A percentile compares a stretch with the other conserved stretches of the same genome.
phyloP scores from a whole-genome alignment of 2,797 vertebrate genomes.

The Premnoplex brunnescens region DNA sequence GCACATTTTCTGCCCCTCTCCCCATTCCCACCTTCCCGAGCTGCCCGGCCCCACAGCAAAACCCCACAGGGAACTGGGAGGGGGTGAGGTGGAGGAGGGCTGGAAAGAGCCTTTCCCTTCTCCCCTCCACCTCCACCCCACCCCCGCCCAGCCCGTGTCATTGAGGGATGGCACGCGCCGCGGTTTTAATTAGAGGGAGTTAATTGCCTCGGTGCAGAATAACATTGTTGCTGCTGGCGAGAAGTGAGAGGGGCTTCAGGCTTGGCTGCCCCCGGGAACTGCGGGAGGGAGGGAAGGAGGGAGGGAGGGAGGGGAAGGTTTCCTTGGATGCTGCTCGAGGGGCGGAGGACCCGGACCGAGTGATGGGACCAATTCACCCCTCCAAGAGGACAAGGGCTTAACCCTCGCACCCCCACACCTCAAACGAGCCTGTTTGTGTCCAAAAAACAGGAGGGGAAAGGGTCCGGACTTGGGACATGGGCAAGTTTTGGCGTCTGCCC shows the following conservation, averaged over 20 bases:
- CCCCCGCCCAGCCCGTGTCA: background rate
- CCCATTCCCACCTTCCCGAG: background rate
- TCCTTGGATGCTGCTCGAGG: background rate
- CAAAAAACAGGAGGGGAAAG: background rate
- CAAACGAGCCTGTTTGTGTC: background rate
- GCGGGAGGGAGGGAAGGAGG: background rate
- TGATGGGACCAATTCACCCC: background rate
- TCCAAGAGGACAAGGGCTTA: background rate
- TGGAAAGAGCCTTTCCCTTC: background rate
- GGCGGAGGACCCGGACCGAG: background rate
- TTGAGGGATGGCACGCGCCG: slow-evolving; percentile 21
- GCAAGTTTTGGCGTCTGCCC: background rate
- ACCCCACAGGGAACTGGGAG: background rate
- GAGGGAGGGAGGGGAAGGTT: background rate
- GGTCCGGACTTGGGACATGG: accelerated
- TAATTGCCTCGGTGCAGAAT: slow-evolving; percentile 33
- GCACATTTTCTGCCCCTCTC: background rate
- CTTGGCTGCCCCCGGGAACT: slow-evolving; percentile 5
- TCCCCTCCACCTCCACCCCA: background rate
- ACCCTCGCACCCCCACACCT: background rate
- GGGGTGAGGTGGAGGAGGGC: background rate
- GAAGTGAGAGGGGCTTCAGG: slow-evolving; percentile 26
- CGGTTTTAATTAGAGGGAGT: slow-evolving; percentile 53
- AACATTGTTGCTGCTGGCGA: background rate
- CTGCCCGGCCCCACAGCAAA: background rate